Evolutionary conservation across 2,888 invertebrate genomes (phyloP), one percentile per base, ranked within the genome.

Genomic region (Erpobdella octoculata): DNA sequence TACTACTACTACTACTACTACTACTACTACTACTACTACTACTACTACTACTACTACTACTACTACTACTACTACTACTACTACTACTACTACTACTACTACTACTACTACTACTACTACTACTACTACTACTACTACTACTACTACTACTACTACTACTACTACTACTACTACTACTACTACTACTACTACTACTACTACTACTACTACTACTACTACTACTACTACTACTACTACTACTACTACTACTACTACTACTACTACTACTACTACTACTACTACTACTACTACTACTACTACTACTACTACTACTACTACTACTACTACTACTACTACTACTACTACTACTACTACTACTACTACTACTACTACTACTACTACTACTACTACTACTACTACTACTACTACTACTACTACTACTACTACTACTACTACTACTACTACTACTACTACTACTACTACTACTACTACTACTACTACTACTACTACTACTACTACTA

Each of bases 351-450:
- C 70, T 70, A 70, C 70, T 71, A 70, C 70, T 70, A 70, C 70
- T 70, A 70, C 70, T 70, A 70, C 70, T 70, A 70, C 70, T 70
- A 70, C 70, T 70, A 70, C 70, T 70, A 70, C 70, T 70, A 70
- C 70, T 70, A 70, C 70, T 70, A 70, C 70, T 70, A 70, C 70
- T 70, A 70, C 70, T 70, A 71, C 70, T 70, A 71, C 70, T 71
- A 70, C 70, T 70, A 70, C 70, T 70, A 71, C 70, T 70, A 71
- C 70, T 71, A 71, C 71, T 71, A 70, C 70, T 70, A 70, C 70
- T 70, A 70, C 70, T 70, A 70, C 70, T 70, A 70, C 70, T 71
- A 70, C 70, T 70, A 70, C 70, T 70, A 70, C 70, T 70, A 70
- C 70, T 70, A 70, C 70, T 70, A 70, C 70, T 70, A 70, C 70